These are phyloP conservation scores for Nibea coibor DNA, from an alignment of 2,113 vertebrate genomes.

Conservation along the genomic window DNA sequence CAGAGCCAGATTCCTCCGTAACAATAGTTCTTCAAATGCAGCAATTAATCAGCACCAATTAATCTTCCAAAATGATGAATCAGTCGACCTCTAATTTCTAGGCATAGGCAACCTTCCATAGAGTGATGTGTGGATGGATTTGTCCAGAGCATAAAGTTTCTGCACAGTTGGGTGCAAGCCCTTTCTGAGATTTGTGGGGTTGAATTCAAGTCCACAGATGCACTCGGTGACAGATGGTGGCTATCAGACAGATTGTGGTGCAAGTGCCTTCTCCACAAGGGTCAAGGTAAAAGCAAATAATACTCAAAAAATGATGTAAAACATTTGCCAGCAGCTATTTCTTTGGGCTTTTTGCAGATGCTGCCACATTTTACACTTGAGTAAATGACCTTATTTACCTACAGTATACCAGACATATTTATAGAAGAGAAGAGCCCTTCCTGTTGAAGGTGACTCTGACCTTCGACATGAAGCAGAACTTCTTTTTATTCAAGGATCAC, in stretches of 20 bases:
- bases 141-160: neutral
- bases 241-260: conserved; percentile 61
- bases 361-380: conserved; percentile 32
- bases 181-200: conserved; percentile 33
- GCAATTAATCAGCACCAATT: too few species aligned
- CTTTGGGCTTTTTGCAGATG: conserved; percentile 53
- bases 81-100: too few species aligned
- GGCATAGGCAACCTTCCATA: neutral
- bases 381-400: conserved; percentile 50
- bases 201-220: conserved; percentile 50
- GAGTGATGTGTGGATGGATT: neutral
- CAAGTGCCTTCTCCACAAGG: conserved; percentile 35
- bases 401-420: conserved; percentile 33
- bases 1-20: too few species aligned
- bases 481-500: neutral
- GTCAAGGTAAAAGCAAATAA: conserved; percentile 65
- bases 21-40: too few species aligned
- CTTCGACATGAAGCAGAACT: neutral
- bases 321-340: conserved; percentile 42
- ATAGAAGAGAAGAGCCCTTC: neutral
- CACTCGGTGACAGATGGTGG: conserved; percentile 59
- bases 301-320: conserved; percentile 30
- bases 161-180: neutral
- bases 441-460: neutral
- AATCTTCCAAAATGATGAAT: too few species aligned